Base-by-base conservation (phyloP, 2,113 vertebrate species). In the Ceuthmochares aereus region DNA sequence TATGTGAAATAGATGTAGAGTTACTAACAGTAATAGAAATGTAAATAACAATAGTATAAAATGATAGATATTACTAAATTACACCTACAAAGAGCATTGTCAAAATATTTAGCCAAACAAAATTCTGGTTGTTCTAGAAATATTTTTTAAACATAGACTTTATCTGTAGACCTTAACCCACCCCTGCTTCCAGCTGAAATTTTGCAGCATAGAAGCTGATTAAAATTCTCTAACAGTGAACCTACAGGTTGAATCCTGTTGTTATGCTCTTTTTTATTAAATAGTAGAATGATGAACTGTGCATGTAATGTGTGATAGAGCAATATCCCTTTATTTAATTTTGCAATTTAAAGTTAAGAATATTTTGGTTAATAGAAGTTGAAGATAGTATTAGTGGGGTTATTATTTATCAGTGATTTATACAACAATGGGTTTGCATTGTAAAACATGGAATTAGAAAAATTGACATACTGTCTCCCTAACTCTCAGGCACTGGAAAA, bases 281-380 rank as follows among this genome's bases (percentile, higher is more conserved):
- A 70, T 18, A 83, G 22, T 59, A 22, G 79, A 84, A 88, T 81
- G 72, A 89, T 93, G 95, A 96, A 92, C 51, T 84, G 68, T n/a
- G 23, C 40, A 67, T 34, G 29, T 81, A 90, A 90, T 81, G 68
- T 2, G 0, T 2, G 64, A 67, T 36, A 86, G 51, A 92, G 83
- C 17, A 88, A 67, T 81, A 94, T 54, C 80, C 72, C 76, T 87
- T 86, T 81, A 93, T 92, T 90, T 92, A 88, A 86, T 91, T 95
- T 95, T 91, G 64, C 51, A 89, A 51, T 93, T 86, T 84, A 27
- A 95, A 89, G 76, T 78, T 90, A 78, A 63, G 84, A 84, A 87
- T 80, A 78, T 77, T 90, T 90, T 90, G 76, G 34, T 89, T 93
- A 96, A 95, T 84, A 64, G 56, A 86, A 97, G 62, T 56, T 81